These are phyloP conservation scores for Scotopteryx bipunctaria DNA, from an alignment of 2,888 invertebrate genomes.

Conservation along the genomic window DNA sequence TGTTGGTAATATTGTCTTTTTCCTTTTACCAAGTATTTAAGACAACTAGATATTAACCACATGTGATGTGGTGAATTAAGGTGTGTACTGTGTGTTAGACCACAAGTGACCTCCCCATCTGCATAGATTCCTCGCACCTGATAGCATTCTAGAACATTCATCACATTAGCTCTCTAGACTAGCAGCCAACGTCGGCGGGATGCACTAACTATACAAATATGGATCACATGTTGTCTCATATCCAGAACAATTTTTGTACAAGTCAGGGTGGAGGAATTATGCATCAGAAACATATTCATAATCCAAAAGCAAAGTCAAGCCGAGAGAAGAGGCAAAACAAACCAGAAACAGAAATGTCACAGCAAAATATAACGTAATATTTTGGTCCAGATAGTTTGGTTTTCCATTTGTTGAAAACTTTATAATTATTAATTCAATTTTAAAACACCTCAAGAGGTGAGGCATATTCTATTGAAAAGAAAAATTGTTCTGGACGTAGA, in stretches of 20 bases:
- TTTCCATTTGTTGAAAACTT: background rate
- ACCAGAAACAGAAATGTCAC: slow-evolving; percentile 12
- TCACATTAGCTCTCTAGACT: slow-evolving; percentile 61
- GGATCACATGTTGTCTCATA: slow-evolving; percentile 60
- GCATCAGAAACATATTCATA: slow-evolving; percentile 40
- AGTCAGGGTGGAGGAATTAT: slow-evolving; percentile 57
- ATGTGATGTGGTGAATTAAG: too few species aligned
- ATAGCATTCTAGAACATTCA: slow-evolving; percentile 66
- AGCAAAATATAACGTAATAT: slow-evolving; percentile 17
- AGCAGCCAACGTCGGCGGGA: slow-evolving; percentile 67
- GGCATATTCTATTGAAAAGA: slow-evolving; percentile 33
- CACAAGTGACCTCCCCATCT: slow-evolving; percentile 55
- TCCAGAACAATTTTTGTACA: slow-evolving; percentile 77
- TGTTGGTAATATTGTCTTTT: too few species aligned
- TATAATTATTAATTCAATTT: background rate
- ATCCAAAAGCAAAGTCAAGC: slow-evolving; percentile 31
- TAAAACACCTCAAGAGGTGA: slow-evolving; percentile 6
- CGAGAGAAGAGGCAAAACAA: slow-evolving; percentile 25
- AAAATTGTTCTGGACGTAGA: slow-evolving; percentile 59
- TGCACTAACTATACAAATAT: slow-evolving; percentile 67
- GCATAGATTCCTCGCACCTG: slow-evolving; percentile 63
- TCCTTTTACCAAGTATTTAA: too few species aligned
- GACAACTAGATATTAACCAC: too few species aligned
- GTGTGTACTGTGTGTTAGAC: background rate
- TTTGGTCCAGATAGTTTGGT: slow-evolving; percentile 16